These are phyloP conservation scores for Calliopum simillimum DNA, from an alignment of 2,888 invertebrate species.

Conservation along the genomic window DNA sequence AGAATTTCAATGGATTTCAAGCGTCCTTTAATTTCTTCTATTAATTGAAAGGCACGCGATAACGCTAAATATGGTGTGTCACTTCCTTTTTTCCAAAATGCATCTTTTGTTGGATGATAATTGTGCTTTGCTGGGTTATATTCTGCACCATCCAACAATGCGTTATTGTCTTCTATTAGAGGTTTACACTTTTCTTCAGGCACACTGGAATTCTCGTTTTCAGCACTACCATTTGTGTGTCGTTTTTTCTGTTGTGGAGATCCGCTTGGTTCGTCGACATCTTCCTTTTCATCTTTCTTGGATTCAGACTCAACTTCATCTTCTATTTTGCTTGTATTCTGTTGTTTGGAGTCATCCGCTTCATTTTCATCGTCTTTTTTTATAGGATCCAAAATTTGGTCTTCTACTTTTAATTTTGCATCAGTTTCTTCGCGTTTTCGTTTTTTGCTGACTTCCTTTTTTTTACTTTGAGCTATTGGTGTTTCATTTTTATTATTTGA, in stretches of 20 bases:
- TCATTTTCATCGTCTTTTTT: not conserved
- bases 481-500: not conserved
- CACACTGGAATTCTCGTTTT: no score
- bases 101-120: slow-evolving; percentile 87
- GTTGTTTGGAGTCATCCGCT: not conserved
- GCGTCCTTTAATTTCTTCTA: slow-evolving; percentile 87
- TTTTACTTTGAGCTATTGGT: not conserved
- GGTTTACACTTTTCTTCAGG: no score
- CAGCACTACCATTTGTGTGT: no score
- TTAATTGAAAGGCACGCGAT: slow-evolving; percentile 88
- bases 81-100: slow-evolving; percentile 81
- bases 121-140: slow-evolving; percentile 80
- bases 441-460: not conserved
- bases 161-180: slow-evolving; percentile 47
- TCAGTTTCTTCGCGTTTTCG: not conserved
- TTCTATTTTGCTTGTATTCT: not conserved
- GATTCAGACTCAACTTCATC: not conserved
- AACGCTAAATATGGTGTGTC: slow-evolving; percentile 94
- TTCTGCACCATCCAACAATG: slow-evolving; percentile 64
- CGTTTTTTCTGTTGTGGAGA: no score
- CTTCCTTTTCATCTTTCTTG: not conserved
- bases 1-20: slow-evolving; percentile 92
- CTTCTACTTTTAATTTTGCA: not conserved
- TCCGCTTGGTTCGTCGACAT: no score
- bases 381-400: not conserved